Percentiles rank a stretch among this genome's conserved stretches.
Conservation (phyloP, 2,888 invertebrate genomes). For the Dryobota labecula region DNA sequence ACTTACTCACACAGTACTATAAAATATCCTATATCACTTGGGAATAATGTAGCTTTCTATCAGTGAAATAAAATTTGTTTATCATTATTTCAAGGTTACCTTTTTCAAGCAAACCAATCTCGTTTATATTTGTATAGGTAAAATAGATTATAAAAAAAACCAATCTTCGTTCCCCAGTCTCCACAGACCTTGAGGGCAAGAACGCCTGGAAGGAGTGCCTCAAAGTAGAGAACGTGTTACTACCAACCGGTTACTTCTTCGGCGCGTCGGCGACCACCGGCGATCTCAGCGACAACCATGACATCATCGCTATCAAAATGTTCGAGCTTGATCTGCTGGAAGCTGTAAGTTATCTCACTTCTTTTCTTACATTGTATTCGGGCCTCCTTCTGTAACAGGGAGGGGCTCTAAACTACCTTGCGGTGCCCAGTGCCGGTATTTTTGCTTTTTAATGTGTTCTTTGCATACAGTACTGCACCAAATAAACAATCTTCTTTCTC, state of each 20-base stretch:
- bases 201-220: slow-evolving; percentile 98
- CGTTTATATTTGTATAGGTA: not conserved
- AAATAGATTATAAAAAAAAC: not conserved
- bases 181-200: slow-evolving; percentile 97
- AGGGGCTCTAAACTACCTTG: no score
- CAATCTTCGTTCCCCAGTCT: slow-evolving; percentile 90
- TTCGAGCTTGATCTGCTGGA: slow-evolving; percentile 96
- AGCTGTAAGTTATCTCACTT: slow-evolving; percentile 78
- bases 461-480: not conserved
- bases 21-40: no score
- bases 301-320: slow-evolving; percentile 97
- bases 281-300: slow-evolving; percentile 99
- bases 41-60: no score
- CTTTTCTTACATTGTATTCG: no score
- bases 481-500: not conserved
- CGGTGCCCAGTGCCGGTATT: no score
- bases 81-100: not conserved
- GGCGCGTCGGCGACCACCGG: slow-evolving; percentile 99
- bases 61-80: no score
- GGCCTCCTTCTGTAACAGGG: no score
- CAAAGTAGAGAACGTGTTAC: slow-evolving; percentile 95
- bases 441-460: not conserved
- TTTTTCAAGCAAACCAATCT: not conserved
- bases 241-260: slow-evolving; percentile 98
- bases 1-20: no score